phyloP scores from a whole-genome alignment of 2,888 invertebrate genomes.

The Plusia festucae region DNA sequence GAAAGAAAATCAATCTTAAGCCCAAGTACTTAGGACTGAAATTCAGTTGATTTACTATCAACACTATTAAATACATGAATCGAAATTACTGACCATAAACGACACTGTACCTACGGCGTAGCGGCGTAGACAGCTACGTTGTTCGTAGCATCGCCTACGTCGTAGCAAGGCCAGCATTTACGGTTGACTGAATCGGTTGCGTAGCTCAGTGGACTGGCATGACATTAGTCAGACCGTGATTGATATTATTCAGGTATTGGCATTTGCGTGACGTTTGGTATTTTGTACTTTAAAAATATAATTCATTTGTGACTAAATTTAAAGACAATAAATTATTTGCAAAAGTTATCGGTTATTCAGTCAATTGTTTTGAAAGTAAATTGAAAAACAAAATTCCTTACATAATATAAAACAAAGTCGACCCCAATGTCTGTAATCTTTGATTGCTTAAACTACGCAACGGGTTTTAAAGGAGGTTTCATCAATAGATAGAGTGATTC shows the following conservation, averaged over 20 bases:
- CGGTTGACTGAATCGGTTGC: slow-evolving; percentile 40
- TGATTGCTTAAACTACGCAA: too few species aligned
- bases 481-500: too few species aligned
- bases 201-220: slow-evolving; percentile 44
- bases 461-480: too few species aligned
- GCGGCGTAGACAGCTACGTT: slow-evolving; percentile 59
- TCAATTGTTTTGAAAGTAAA: too few species aligned
- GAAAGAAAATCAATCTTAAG: background rate
- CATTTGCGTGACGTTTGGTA: background rate
- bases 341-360: too few species aligned
- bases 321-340: too few species aligned
- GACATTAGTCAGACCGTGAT: slow-evolving; percentile 35
- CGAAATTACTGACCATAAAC: slow-evolving; percentile 21
- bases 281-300: too few species aligned
- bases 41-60: background rate
- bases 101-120: slow-evolving; percentile 51
- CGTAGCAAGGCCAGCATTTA: slow-evolving; percentile 56
- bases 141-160: slow-evolving; percentile 64
- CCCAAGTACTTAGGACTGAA: background rate
- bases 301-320: too few species aligned
- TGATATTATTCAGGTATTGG: slow-evolving; percentile 27
- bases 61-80: slow-evolving; percentile 28
- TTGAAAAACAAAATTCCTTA: too few species aligned
- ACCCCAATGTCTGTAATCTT: too few species aligned
- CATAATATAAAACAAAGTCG: too few species aligned